phyloP scores from a whole-genome alignment of 30 jellyfish, hydroid and myxozoan species.

The Hydractinia symbiolongicarpus region DNA sequence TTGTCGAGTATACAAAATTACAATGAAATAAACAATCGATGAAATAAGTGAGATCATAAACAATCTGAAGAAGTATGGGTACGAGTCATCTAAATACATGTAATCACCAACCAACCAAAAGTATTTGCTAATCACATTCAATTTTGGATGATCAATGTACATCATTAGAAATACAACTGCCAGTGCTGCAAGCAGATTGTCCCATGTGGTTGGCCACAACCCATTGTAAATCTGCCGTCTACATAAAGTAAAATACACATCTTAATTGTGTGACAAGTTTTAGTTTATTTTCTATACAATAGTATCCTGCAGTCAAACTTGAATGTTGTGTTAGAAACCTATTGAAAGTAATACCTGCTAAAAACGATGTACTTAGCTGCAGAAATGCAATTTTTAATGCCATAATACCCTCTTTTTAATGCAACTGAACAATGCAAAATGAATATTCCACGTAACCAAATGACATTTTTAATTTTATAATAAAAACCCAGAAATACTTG shows the following conservation, averaged over 20 bases:
- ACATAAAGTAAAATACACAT: constrained; percentile 1
- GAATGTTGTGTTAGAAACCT: too few species aligned
- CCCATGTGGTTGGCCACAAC: constrained; percentile 96
- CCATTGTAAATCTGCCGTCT: constrained; percentile 87
- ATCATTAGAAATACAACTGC: constrained; percentile 48
- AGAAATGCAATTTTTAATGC: too few species aligned
- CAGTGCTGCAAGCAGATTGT: constrained; percentile 67
- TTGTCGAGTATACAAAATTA: constrained; percentile 76
- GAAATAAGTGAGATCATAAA: constrained; percentile 49
- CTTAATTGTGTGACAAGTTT: not conserved
- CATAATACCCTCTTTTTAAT: too few species aligned
- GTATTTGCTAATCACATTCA: constrained; percentile 52
- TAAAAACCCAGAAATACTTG: too few species aligned
- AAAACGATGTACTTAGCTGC: too few species aligned
- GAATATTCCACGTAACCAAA: too few species aligned
- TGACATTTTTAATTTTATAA: too few species aligned
- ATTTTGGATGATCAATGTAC: constrained; percentile 88
- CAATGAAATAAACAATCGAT: constrained; percentile 70
- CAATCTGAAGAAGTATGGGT: constrained; percentile 67
- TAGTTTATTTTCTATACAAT: too few species aligned
- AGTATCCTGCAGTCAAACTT: too few species aligned
- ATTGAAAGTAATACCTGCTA: too few species aligned
- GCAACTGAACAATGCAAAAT: too few species aligned
- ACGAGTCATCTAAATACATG: constrained; percentile 64
- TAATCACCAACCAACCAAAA: constrained; percentile 74